Evolutionary conservation across 2,888 invertebrate species (phyloP).

Genomic region (Drosophila ustulata): DNA sequence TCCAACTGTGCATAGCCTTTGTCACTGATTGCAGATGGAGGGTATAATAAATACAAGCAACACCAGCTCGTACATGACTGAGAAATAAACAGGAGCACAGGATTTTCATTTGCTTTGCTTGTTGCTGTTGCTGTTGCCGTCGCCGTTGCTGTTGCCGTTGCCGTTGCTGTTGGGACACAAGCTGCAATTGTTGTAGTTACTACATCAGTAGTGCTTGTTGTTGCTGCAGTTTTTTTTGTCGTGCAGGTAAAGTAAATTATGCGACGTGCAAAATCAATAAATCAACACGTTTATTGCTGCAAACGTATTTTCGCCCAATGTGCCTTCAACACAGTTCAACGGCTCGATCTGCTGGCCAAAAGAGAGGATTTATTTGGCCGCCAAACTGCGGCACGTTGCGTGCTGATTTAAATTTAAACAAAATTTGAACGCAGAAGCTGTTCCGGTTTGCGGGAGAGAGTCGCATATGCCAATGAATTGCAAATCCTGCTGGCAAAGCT

Average conservation of each 20-base stretch:
- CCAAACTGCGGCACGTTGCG: constrained; percentile 28
- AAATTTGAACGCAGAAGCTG: constrained; percentile 40
- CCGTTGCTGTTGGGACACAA: constrained; percentile 26
- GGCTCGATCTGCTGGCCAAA: constrained; percentile 19
- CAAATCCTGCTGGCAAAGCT: constrained; percentile 46
- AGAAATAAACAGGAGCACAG: constrained; percentile 72
- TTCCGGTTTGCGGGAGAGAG: constrained; percentile 27
- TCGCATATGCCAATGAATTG: constrained; percentile 66
- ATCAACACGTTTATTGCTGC: constrained; percentile 80
- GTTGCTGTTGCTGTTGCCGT: constrained; percentile 35
- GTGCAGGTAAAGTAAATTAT: constrained; percentile 79
- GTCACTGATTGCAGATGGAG: not conserved
- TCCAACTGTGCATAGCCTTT: not conserved
- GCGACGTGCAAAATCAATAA: constrained; percentile 81
- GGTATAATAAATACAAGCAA: constrained; percentile 38
- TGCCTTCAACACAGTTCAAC: constrained; percentile 25
- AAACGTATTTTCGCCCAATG: constrained; percentile 61
- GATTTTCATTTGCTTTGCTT: constrained; percentile 70
- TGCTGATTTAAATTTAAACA: constrained; percentile 50
- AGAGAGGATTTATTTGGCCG: constrained; percentile 21
- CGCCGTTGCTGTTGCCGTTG: constrained; percentile 36
- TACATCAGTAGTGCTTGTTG: constrained; percentile 7
- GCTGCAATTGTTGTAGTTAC: constrained; percentile 23
- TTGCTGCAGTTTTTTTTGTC: constrained; percentile 42
- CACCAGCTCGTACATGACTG: constrained; percentile 41